phyloP scores from a whole-genome alignment of 2,113 vertebrate genomes.

The Callopanchax toddi region DNA sequence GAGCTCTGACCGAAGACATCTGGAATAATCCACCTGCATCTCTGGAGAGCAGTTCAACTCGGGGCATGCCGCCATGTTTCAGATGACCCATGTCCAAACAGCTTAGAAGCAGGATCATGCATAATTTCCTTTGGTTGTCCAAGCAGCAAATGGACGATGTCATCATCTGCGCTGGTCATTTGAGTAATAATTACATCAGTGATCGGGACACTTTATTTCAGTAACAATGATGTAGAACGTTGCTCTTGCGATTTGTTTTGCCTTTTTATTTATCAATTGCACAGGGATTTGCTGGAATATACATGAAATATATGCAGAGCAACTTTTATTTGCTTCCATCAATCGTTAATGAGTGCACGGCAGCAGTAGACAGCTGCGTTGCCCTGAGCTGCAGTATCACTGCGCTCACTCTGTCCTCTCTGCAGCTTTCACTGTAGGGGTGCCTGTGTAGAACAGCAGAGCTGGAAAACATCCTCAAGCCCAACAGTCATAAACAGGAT shows the following conservation, averaged over 20 bases:
- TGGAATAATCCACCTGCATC: conserved; percentile 63
- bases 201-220: not conserved
- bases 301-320: conserved; percentile 10
- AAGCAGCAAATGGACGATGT: conserved; percentile 66
- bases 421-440: conserved; percentile 42
- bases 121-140: conserved; percentile 68
- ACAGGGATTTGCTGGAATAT: conserved; percentile 1
- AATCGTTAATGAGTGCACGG: conserved; percentile 56
- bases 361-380: conserved; percentile 61
- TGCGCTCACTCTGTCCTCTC: conserved; percentile 59
- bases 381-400: conserved; percentile 60
- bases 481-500: conserved; percentile 74
- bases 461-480: conserved; percentile 73
- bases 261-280: conserved; percentile 9
- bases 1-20: conserved; percentile 55
- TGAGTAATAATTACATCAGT: conserved; percentile 14
- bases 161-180: conserved; percentile 37
- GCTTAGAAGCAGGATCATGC: conserved; percentile 61
- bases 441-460: conserved; percentile 62
- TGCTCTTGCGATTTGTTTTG: not conserved
- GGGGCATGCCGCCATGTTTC: conserved; percentile 47
- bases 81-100: conserved; percentile 57
- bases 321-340: conserved; percentile 44
- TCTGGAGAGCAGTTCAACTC: conserved; percentile 38
- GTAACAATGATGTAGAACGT: not conserved